A percentile compares a stretch with the other conserved stretches of the same genome.
These are phyloP conservation scores for Cardiocondyla obscurior DNA, from an alignment of 1,140 invertebrate species.

Conservation along the genomic window DNA sequence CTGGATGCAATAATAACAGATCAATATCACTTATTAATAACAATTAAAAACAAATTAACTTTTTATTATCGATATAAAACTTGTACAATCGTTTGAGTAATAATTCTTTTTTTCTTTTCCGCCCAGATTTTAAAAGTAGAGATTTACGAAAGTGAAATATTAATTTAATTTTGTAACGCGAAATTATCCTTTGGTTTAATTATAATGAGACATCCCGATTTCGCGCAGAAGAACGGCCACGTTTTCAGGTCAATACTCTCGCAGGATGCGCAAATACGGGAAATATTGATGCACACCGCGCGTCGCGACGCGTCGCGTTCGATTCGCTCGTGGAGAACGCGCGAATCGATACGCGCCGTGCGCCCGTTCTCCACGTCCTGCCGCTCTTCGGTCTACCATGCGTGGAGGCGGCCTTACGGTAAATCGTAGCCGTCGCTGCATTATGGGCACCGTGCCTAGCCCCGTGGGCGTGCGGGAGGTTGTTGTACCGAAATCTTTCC, in stretches of 20 bases:
- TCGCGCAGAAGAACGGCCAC: background rate
- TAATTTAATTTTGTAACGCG: background rate
- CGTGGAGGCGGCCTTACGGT: constrained; percentile 68
- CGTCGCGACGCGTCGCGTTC: constrained; percentile 52
- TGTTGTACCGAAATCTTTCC: constrained; percentile 38
- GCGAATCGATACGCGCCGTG: constrained; percentile 61
- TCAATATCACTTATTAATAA: too few relatives aligned
- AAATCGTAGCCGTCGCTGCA: constrained; percentile 47
- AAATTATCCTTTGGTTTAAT: too few relatives aligned
- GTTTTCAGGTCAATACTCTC: constrained; percentile 6
- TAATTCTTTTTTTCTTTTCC: background rate
- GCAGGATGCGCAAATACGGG: constrained; percentile 42
- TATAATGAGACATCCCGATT: too few relatives aligned
- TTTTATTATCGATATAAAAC: background rate
- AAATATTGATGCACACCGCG: constrained; percentile 59
- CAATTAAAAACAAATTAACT: too few relatives aligned
- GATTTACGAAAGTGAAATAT: too few relatives aligned
- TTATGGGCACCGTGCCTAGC: background rate
- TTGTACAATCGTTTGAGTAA: background rate
- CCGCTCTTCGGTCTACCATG: constrained; percentile 62
- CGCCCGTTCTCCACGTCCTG: constrained; percentile 53
- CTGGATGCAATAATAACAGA: background rate
- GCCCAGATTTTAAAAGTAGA: too few relatives aligned
- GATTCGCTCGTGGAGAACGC: constrained; percentile 43
- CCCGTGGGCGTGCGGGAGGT: constrained; percentile 23